Percentiles rank a stretch among this genome's conserved stretches.
These are phyloP conservation scores for Actinernus sp. DNA, from an alignment of 92 coral and sea anemone genomes.

Conservation along the genomic window DNA sequence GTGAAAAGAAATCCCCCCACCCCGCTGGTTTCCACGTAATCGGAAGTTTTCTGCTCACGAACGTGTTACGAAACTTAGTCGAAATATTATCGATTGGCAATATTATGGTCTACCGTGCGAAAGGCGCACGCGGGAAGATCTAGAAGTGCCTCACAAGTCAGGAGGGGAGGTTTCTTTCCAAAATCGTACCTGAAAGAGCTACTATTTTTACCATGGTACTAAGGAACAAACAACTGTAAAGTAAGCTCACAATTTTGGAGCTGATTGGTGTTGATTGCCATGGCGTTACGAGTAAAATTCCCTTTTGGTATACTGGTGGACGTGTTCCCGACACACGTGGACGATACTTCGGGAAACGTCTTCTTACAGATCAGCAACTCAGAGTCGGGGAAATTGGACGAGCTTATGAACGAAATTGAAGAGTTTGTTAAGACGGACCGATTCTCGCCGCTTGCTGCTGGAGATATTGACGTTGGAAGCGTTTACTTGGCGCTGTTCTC, in stretches of 20 bases:
- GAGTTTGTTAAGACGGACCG: conserved; percentile 49
- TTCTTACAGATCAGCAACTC: conserved; percentile 86
- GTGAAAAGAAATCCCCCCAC: too few relatives aligned
- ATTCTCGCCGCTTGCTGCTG: conserved; percentile 34
- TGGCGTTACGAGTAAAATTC: conserved; percentile 85
- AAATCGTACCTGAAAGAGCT: too few relatives aligned
- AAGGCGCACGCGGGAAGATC: too few relatives aligned
- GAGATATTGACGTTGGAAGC: conserved; percentile 65
- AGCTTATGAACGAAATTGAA: conserved; percentile 88
- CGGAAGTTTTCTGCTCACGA: too few relatives aligned
- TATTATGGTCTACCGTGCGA: conserved; percentile 36
- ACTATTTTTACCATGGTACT: too few relatives aligned
- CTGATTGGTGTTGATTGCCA: too few relatives aligned
- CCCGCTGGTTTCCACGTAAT: too few relatives aligned
- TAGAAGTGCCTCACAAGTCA: too few relatives aligned
- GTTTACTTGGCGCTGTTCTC: conserved; percentile 82
- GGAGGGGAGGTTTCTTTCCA: too few relatives aligned
- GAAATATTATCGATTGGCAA: conserved; percentile 1
- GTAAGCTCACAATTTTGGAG: too few relatives aligned
- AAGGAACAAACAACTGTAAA: too few relatives aligned
- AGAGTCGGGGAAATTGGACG: conserved; percentile 83
- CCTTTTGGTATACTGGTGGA: conserved; percentile 89
- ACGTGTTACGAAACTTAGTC: conserved; percentile 2
- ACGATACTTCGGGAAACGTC: conserved; percentile 69
- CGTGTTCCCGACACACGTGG: conserved; percentile 93